These are phyloP conservation scores for Montipora foliosa DNA, from an alignment of 64 coral and sea anemone genomes.

Conservation along the genomic window DNA sequence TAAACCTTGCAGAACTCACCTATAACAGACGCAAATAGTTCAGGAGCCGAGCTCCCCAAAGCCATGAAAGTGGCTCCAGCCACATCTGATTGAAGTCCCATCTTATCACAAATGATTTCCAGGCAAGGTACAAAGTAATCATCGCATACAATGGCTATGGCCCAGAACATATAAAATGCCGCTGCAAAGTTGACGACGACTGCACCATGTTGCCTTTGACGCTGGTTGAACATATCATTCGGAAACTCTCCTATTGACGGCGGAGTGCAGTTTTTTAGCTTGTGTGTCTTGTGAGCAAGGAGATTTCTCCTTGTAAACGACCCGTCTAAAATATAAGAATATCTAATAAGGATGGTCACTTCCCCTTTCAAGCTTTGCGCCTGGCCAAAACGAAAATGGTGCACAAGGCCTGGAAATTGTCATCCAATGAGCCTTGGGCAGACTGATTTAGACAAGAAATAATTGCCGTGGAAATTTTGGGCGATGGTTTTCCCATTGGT, in stretches of 20 bases:
- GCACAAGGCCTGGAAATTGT: background rate
- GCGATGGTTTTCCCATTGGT: no score
- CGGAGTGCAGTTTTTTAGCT: constrained; percentile 86
- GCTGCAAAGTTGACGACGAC: constrained; percentile 83
- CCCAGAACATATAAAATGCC: constrained; percentile 99
- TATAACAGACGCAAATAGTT: constrained; percentile 96
- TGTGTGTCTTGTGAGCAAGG: constrained; percentile 79
- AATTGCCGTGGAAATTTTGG: no score
- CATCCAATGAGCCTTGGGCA: background rate
- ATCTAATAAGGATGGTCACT: background rate
- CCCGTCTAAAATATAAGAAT: background rate
- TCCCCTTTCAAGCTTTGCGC: background rate
- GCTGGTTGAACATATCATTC: constrained; percentile 82
- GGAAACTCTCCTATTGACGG: constrained; percentile 96
- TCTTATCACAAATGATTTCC: constrained; percentile 92
- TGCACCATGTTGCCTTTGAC: constrained; percentile 83
- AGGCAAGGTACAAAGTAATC: constrained; percentile 97
- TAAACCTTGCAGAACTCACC: constrained; percentile 50
- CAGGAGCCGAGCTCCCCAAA: constrained; percentile 93
- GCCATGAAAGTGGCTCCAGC: constrained; percentile 99
- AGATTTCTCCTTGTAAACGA: constrained; percentile 31
- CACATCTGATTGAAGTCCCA: constrained; percentile 92
- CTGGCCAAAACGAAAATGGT: background rate
- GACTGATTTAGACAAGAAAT: no score
- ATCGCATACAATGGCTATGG: constrained; percentile 96